Evolutionary conservation across 1,140 invertebrate genomes (phyloP).

Genomic region (Pseudomyrmex dendroicus): DNA sequence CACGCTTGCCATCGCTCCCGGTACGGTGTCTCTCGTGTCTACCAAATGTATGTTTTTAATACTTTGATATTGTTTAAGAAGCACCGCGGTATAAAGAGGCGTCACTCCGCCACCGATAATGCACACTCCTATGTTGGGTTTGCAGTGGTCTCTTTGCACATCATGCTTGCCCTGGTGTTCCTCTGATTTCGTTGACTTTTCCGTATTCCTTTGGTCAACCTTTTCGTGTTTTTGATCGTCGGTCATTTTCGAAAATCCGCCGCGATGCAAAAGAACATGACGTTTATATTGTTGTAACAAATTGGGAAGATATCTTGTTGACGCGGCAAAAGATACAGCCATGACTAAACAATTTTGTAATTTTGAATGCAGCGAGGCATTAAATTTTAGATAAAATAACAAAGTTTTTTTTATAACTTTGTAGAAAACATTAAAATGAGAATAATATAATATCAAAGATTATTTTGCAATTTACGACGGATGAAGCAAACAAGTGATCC

Average conservation of each 20-base stretch:
- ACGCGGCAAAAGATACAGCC: not conserved
- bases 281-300: not conserved
- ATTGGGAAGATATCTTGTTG: not conserved
- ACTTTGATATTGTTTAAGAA: conserved; percentile 79
- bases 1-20: conserved; percentile 65
- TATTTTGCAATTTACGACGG: not conserved
- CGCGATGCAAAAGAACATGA: not conserved
- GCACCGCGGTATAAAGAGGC: conserved; percentile 72
- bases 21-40: conserved; percentile 71
- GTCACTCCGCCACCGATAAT: conserved; percentile 78
- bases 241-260: conserved; percentile 33
- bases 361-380: not conserved
- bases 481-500: conserved; percentile 18
- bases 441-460: no score
- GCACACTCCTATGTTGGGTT: conserved; percentile 69
- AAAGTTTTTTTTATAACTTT: not conserved
- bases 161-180: not conserved
- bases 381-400: not conserved
- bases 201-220: not conserved
- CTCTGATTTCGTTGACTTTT: not conserved
- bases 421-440: not conserved
- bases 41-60: conserved; percentile 77
- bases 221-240: not conserved
- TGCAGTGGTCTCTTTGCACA: not conserved
- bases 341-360: conserved; percentile 4